These are phyloP conservation scores for Phymorhynchus buccinoides DNA, from an alignment of 1,140 invertebrate genomes.

Conservation along the genomic window DNA sequence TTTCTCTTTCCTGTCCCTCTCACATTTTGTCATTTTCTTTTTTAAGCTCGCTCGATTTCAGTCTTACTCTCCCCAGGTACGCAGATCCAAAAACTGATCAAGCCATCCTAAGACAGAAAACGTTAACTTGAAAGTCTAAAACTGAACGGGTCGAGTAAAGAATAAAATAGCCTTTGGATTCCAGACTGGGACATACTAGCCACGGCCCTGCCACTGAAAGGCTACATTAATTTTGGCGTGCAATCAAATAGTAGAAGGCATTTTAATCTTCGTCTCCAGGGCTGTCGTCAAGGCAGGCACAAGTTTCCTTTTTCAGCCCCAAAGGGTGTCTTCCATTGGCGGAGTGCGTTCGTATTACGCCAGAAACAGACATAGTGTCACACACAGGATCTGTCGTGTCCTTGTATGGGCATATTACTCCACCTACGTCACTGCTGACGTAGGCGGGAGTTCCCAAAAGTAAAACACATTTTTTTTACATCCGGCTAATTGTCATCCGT, in stretches of 20 bases:
- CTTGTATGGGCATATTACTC: slow-evolving; percentile 35
- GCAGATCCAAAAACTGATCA: too few relatives aligned
- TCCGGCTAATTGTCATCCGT: slow-evolving; percentile 41
- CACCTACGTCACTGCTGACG: slow-evolving; percentile 31
- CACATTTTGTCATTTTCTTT: too few relatives aligned
- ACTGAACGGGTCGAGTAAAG: too few relatives aligned
- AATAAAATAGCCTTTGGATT: too few relatives aligned
- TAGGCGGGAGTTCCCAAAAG: slow-evolving; percentile 35
- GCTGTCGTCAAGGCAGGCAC: background rate
- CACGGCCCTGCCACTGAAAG: too few relatives aligned
- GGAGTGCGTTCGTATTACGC: background rate
- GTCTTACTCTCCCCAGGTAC: too few relatives aligned
- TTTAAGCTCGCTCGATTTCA: too few relatives aligned
- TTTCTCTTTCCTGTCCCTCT: too few relatives aligned
- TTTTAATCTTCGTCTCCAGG: background rate
- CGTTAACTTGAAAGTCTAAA: too few relatives aligned
- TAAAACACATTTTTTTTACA: slow-evolving; percentile 35
- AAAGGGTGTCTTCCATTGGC: background rate
- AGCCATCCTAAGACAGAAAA: too few relatives aligned
- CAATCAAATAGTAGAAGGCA: background rate
- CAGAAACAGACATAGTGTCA: background rate
- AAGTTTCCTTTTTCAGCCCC: background rate
- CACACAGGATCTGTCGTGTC: slow-evolving; percentile 32
- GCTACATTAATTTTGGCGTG: background rate
- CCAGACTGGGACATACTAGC: too few relatives aligned